Percentiles rank a stretch among this genome's conserved stretches.
These are phyloP conservation scores for Cyphomyrus plagiostoma DNA, from an alignment of 2,113 vertebrate species.

Conservation along the genomic window DNA sequence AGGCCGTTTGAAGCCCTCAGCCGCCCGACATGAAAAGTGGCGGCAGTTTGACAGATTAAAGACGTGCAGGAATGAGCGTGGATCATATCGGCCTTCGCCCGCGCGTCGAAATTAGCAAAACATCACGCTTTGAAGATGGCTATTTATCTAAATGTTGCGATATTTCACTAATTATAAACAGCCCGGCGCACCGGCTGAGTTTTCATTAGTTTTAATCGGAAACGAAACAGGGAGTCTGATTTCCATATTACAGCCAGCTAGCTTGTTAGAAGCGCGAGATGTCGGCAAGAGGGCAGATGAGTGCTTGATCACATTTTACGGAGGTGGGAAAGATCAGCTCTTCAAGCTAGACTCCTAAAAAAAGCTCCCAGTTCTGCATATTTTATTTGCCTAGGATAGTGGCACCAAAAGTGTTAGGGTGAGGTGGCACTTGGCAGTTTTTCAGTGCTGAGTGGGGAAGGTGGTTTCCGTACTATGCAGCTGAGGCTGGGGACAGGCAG, in stretches of 20 bases:
- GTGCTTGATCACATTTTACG: neutral
- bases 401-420: neutral
- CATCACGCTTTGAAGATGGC: neutral
- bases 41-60: neutral
- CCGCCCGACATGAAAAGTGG: neutral
- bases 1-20: neutral
- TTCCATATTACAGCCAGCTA: neutral
- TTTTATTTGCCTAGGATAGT: neutral
- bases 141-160: neutral
- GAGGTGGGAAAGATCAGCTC: neutral
- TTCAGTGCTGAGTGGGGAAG: neutral
- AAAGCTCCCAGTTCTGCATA: neutral
- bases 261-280: neutral
- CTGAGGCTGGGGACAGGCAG: neutral
- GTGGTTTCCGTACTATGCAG: neutral
- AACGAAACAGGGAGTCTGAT: neutral
- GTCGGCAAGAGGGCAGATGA: neutral
- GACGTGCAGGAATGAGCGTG: neutral
- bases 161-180: conserved; percentile 1
- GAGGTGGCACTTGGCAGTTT: neutral
- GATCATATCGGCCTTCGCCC: neutral
- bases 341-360: neutral
- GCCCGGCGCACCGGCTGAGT: neutral
- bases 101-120: neutral
- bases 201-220: neutral